Base-by-base conservation (phyloP, 2,113 vertebrate genomes). In the Pterocles gutturalis region DNA sequence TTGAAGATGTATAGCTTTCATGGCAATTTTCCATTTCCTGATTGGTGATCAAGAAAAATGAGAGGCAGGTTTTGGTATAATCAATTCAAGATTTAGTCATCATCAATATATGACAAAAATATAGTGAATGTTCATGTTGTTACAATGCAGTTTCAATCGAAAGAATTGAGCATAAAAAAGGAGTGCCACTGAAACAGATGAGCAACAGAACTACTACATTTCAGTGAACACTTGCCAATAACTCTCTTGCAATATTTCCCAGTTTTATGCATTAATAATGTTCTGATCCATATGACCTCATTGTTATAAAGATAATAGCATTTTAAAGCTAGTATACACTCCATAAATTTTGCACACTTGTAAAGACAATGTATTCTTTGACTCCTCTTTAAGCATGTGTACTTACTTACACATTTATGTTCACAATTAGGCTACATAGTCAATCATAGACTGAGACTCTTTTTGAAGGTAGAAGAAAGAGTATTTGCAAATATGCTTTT, bases 211-310 rank as follows among this genome's bases (percentile, higher is more conserved):
- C 70, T 66, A 73, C 4, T 65, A 41, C 10, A 54, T 48, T 61
- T 87, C 58, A 77, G 75, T 72, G 87, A 87, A 65, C 72, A 83
- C 83, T 94, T 94, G 33, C 49, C 64, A 76, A 57, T 53, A 91
- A 43, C 15, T 85, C 26, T 62, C 26, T 41, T 65, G 34, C 17
- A 6, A 6, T 60, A 83, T 67, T 79, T 89, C 34, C 61, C 69
- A 57, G 11, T 53, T 93, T 84, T 67, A 82, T 16, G 55, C 14
- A 62, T 66, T 75, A 91, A 55, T 84, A 72, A 60, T 57, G 5
- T 55, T 82, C 57, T 57, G 38, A 70, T 67, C 29, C 14, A 1
- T 53, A 60, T 38, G 33, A 60, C 24, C 17, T 87, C 33, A 29
- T 26, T 79, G 25, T 46, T 82, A 38, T 9, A 71, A 60, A 6